phyloP scores from a whole-genome alignment of 2,797 vertebrate genomes.

The Hydrocynus forskahlii region DNA sequence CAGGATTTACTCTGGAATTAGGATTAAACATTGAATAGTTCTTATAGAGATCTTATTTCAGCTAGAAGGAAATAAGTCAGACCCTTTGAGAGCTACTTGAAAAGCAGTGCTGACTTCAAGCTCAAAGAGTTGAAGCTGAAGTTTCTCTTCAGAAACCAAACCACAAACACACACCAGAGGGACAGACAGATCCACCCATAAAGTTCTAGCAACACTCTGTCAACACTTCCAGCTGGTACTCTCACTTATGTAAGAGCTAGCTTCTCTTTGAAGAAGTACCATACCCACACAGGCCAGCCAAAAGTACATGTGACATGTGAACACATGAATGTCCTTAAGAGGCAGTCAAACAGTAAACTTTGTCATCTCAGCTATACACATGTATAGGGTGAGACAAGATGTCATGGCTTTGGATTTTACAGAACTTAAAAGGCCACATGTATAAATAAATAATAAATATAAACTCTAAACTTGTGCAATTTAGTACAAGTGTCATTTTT shows the following conservation, averaged over 20 bases:
- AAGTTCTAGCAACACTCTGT: background rate
- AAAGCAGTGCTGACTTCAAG: background rate
- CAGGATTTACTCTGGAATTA: background rate
- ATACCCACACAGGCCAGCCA: background rate
- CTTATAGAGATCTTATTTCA: background rate
- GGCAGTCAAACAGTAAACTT: too few species aligned
- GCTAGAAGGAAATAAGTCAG: background rate
- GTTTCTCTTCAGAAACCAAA: background rate
- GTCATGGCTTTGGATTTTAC: too few species aligned
- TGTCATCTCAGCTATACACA: too few species aligned
- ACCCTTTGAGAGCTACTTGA: background rate
- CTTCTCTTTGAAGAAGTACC: constrained; percentile 7
- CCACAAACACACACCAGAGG: background rate
- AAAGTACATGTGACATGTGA: background rate
- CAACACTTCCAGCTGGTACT: background rate
- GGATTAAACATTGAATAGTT: background rate
- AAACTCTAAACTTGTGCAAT: too few species aligned
- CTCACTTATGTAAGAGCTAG: constrained; percentile 13
- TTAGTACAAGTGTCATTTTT: too few species aligned
- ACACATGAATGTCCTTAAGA: too few species aligned
- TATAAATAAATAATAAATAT: too few species aligned
- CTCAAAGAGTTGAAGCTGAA: background rate
- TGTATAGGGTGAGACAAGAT: too few species aligned
- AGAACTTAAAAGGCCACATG: too few species aligned
- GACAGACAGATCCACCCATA: background rate